Conservation (phyloP, 2,113 vertebrate genomes). For the Typhlomys cinereus region DNA sequence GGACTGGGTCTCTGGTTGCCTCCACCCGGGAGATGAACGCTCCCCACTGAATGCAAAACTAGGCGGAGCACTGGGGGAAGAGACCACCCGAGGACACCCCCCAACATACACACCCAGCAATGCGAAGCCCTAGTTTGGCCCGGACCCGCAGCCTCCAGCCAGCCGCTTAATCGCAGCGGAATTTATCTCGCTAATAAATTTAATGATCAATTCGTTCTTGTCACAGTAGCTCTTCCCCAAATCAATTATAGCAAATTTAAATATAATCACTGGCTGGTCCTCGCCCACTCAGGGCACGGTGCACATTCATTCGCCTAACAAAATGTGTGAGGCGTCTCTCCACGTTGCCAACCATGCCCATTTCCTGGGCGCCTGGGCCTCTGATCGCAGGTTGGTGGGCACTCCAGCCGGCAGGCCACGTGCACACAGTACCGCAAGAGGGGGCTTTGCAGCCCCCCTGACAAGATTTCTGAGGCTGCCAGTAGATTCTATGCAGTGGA, state of each 20-base stretch:
- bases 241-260: constrained; percentile 92
- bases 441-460: neutral
- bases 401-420: too few species aligned
- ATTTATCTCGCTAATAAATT: constrained; percentile 90
- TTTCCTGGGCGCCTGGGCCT: too few species aligned
- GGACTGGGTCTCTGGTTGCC: neutral
- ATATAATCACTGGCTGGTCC: constrained; percentile 90
- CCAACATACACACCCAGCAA: neutral
- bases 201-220: constrained; percentile 88
- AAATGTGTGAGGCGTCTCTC: constrained; percentile 2
- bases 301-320: constrained; percentile 77
- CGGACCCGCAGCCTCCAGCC: constrained; percentile 34
- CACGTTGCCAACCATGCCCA: neutral
- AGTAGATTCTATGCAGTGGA: accelerated
- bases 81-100: neutral
- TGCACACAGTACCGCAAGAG: too few species aligned
- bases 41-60: too few species aligned
- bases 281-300: constrained; percentile 77
- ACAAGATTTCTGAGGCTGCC: neutral
- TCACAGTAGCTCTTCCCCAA: constrained; percentile 86
- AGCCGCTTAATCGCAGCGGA: constrained; percentile 73
- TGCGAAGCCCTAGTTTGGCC: neutral
- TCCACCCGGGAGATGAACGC: neutral
- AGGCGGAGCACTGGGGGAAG: accelerated
- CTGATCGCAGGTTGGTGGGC: too few species aligned